Percentiles rank a stretch among this genome's conserved stretches.
These are phyloP conservation scores for Saccopteryx bilineata DNA, from an alignment of 2,113 vertebrate genomes.

Conservation along the genomic window DNA sequence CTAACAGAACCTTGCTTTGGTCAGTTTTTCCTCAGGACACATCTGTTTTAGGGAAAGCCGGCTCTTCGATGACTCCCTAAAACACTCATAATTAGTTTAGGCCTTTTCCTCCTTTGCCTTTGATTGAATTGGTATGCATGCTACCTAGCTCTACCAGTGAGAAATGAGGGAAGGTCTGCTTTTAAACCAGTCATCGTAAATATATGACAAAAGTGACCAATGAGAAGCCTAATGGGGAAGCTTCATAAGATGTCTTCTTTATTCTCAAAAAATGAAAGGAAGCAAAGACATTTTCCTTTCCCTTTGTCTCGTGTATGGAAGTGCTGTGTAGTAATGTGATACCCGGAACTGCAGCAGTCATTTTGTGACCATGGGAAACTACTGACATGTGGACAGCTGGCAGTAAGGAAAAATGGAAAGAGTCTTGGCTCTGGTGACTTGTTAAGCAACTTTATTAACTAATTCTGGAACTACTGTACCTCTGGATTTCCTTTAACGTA, in stretches of 20 bases:
- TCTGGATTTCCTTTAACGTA: not conserved
- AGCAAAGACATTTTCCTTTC: not conserved
- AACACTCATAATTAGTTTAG: not conserved
- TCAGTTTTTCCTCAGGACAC: not conserved
- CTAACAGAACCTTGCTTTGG: not conserved
- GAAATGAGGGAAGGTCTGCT: not conserved
- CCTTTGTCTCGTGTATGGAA: not conserved
- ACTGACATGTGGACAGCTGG: not conserved
- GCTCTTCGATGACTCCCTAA: not conserved
- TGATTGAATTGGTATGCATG: not conserved
- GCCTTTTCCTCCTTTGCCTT: not conserved
- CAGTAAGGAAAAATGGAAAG: not conserved
- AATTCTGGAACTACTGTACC: not conserved
- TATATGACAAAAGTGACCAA: not conserved
- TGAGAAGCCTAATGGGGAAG: not conserved
- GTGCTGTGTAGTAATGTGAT: not conserved
- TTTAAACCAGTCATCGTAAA: not conserved
- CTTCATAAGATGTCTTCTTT: not conserved
- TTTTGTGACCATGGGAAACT: not conserved
- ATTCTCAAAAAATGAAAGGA: not conserved
- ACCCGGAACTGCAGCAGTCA: not conserved
- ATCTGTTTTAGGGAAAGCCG: not conserved
- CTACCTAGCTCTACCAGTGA: not conserved
- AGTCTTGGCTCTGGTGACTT: not conserved
- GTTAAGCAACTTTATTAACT: slow-evolving; percentile 12